Base-by-base conservation (phyloP, 2,113 vertebrate species). In the Phalacrocorax pelagicus region DNA sequence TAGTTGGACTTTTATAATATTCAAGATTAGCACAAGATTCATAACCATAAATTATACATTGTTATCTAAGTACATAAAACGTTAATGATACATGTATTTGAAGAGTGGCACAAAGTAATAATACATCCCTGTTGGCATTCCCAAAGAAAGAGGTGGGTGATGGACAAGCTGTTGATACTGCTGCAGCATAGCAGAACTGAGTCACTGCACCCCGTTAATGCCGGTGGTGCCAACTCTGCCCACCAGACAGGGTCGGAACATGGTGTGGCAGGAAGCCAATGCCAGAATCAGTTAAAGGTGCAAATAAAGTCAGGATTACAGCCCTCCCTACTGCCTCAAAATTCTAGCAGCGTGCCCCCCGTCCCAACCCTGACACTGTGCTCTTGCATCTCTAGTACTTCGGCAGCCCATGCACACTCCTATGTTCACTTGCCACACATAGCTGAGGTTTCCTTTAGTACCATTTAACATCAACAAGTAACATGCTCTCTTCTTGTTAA, bases 41-140 rank as follows among this genome's bases (percentile, higher is more conserved):
- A 98, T 98, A 98, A 97, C 98, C 97, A 98, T 98, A 98, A 99
- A 98, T 98, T 98, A 98, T 98, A 98, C 98, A 98, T 95, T 91
- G 93, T 97, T 95, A 97, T 98, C 98, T 97, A 96, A 98, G 97
- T 98, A 98, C 98, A 98, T 98, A 97, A 97, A 97, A 98, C 79
- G 87, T 96, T 98, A 98, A 98, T 96, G 96, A 94, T 97, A 95
- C 95, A 97, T 67, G 94, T 96, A 96, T 97, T 97, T 90, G 97
- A 97, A 96, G 86, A 96, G 98, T 97, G 98, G 97, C 96, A 98
- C 96, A 90, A 97, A 92, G 59, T 84, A 86, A 58, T 96, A 94
- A 75, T 92, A 97, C 86, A 96, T 87, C 94, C 94, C 93, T 86
- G 87, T 46, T 88, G 94, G 95, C 95, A 90, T 95, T 96, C 97